Conservation (phyloP, 2,113 vertebrate genomes). For the Fulmarus glacialis region DNA sequence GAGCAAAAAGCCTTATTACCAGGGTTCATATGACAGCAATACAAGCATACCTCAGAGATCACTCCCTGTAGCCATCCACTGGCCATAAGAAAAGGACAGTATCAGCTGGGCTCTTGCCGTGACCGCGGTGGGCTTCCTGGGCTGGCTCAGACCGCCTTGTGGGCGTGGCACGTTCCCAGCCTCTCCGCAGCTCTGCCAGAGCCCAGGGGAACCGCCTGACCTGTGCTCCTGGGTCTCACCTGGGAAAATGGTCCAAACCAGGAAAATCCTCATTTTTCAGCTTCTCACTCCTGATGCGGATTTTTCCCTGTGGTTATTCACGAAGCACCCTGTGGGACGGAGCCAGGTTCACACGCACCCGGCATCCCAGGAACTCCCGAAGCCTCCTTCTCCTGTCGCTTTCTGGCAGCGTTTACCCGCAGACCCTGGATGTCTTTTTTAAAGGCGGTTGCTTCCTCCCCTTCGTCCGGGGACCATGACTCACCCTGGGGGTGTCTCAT, state of each 20-base stretch:
- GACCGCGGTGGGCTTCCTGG: accelerated
- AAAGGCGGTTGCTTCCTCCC: not conserved
- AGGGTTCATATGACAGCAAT: not conserved
- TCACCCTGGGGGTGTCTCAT: not conserved
- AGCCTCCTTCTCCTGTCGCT: not conserved
- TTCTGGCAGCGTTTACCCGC: not conserved
- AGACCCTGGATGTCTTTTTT: not conserved
- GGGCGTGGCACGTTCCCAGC: no score
- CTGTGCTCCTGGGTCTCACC: not conserved
- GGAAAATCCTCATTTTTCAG: not conserved
- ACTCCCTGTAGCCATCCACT: accelerated
- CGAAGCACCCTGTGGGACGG: not conserved
- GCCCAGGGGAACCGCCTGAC: not conserved
- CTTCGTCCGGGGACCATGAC: not conserved
- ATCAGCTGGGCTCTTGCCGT: not conserved
- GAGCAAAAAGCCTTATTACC: not conserved
- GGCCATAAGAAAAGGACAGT: not conserved
- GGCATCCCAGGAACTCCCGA: not conserved
- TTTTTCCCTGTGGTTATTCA: not conserved
- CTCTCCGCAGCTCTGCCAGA: not conserved
- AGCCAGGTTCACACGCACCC: accelerated
- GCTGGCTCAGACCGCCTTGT: accelerated
- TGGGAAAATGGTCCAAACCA: constrained; percentile 10
- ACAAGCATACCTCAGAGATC: not conserved
- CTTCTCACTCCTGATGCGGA: not conserved